These are phyloP conservation scores for Beaufortia kweichowensis DNA, from an alignment of 2,113 vertebrate species.

Conservation along the genomic window DNA sequence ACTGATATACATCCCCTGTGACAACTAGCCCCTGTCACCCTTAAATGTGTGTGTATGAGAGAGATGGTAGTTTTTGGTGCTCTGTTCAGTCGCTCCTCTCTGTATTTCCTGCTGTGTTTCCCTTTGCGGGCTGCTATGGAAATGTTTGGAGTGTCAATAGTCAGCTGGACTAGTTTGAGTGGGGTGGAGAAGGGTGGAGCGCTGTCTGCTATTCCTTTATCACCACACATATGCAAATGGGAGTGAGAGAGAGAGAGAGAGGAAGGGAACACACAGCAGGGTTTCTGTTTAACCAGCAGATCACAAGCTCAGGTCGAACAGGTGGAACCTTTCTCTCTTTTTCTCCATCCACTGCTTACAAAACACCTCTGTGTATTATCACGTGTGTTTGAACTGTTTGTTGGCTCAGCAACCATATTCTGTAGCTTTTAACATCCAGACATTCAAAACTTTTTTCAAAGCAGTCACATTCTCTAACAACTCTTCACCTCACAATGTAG, in stretches of 20 bases:
- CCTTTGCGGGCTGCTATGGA: slow-evolving; percentile 68
- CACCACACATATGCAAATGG: slow-evolving; percentile 75
- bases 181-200: slow-evolving; percentile 54
- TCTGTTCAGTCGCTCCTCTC: neutral
- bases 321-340: slow-evolving; percentile 53
- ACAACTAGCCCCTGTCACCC: too few relatives aligned
- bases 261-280: slow-evolving; percentile 62
- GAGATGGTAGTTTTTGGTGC: slow-evolving; percentile 16
- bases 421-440: neutral
- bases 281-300: slow-evolving; percentile 65
- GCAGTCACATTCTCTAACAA: too few relatives aligned
- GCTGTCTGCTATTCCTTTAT: slow-evolving; percentile 63
- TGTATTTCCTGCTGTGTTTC: slow-evolving; percentile 55
- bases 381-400: slow-evolving; percentile 41
- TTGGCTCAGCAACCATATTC: neutral
- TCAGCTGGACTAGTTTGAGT: slow-evolving; percentile 55
- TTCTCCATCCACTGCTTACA: slow-evolving; percentile 23
- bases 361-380: neutral
- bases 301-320: slow-evolving; percentile 24
- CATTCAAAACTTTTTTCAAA: neutral
- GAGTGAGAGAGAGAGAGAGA: slow-evolving; percentile 52
- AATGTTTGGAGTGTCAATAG: slow-evolving; percentile 78
- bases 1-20: too few relatives aligned
- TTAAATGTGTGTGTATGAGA: neutral
- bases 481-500: too few relatives aligned